These are phyloP conservation scores for Acleris sparsana DNA, from an alignment of 2,888 invertebrate species.

Conservation along the genomic window DNA sequence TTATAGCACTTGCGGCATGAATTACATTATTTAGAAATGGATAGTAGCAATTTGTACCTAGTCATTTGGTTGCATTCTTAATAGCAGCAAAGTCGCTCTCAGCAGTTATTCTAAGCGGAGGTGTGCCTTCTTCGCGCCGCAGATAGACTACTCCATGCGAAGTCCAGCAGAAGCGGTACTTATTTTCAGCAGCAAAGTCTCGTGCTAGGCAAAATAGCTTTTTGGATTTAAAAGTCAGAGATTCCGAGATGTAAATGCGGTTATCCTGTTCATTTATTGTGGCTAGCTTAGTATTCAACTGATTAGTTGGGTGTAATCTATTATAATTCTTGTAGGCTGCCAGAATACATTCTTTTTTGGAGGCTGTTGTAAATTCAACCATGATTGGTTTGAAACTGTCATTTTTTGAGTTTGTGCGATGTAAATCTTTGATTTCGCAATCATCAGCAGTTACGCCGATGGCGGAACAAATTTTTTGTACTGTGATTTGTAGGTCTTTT, in stretches of 20 bases:
- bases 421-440: conserved; percentile 2
- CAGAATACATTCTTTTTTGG: conserved; percentile 2
- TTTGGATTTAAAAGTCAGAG: conserved; percentile 34
- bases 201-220: conserved; percentile 30
- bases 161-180: conserved; percentile 21
- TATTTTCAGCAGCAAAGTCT: conserved; percentile 8
- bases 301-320: conserved; percentile 23
- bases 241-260: conserved; percentile 36
- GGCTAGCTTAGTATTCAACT: conserved; percentile 36
- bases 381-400: conserved; percentile 10
- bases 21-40: no score
- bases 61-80: not conserved
- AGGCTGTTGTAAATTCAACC: not conserved
- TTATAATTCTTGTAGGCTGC: conserved; percentile 34
- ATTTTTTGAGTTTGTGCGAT: conserved; percentile 6
- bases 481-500: conserved; percentile 1
- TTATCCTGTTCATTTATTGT: conserved; percentile 25
- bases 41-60: no score
- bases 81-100: not conserved
- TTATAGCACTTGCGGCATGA: no score
- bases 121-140: conserved; percentile 12
- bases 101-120: conserved; percentile 2
- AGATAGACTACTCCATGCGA: conserved; percentile 33
- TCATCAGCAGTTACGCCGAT: not conserved
- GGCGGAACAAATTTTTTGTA: not conserved